These are phyloP conservation scores for Pseudorhiza aurosa DNA, from an alignment of 30 jellyfish, hydroid and myxozoan species.

Conservation along the genomic window DNA sequence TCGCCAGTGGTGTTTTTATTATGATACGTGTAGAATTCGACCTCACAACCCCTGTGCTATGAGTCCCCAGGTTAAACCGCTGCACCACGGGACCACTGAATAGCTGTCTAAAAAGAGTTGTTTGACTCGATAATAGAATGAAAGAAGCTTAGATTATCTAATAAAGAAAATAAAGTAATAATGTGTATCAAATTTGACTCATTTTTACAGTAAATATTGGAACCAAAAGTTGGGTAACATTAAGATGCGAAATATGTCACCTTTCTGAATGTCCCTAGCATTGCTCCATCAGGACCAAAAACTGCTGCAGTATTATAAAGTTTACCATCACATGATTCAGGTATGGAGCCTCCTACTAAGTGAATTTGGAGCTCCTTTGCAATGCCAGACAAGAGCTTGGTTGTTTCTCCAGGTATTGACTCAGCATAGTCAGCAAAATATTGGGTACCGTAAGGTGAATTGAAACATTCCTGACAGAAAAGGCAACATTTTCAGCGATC, in stretches of 20 bases:
- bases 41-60: too few relatives aligned
- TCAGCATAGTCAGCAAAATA: constrained; percentile 76
- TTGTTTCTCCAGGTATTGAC: constrained; percentile 83
- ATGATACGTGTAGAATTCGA: too few relatives aligned
- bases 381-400: constrained; percentile 36
- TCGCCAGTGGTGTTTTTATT: too few relatives aligned
- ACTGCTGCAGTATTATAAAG: constrained; percentile 68
- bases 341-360: constrained; percentile 82
- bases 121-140: too few relatives aligned
- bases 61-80: too few relatives aligned
- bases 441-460: constrained; percentile 79
- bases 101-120: too few relatives aligned
- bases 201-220: neutral
- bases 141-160: too few relatives aligned
- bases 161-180: too few relatives aligned
- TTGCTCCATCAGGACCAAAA: constrained; percentile 84
- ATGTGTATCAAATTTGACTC: too few relatives aligned
- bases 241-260: neutral
- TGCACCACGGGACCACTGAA: too few relatives aligned
- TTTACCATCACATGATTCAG: constrained; percentile 65
- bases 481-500: too few relatives aligned
- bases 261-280: constrained; percentile 69
- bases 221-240: neutral
- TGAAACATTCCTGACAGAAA: constrained; percentile 72
- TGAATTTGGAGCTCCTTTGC: constrained; percentile 68